phyloP scores from a whole-genome alignment of 2,113 vertebrate genomes.

The Hippocampus mohnikei region DNA sequence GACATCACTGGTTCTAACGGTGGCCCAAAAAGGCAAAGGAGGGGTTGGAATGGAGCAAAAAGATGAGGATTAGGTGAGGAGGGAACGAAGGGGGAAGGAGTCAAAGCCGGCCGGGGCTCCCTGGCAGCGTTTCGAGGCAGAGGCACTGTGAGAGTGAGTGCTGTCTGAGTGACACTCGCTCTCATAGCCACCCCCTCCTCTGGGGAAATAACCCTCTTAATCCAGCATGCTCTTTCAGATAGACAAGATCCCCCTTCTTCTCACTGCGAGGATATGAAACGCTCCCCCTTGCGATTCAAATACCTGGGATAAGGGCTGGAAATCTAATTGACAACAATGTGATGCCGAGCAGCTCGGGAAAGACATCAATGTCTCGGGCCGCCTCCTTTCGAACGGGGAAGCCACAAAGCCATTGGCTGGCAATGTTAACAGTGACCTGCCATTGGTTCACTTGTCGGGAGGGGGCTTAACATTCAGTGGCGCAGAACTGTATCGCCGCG shows the following conservation, averaged over 20 bases:
- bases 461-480: slow-evolving; percentile 37
- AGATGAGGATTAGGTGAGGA: slow-evolving; percentile 40
- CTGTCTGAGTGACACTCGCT: slow-evolving; percentile 72
- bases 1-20: not conserved
- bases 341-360: slow-evolving; percentile 55
- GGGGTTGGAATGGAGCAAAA: slow-evolving; percentile 13
- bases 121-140: slow-evolving; percentile 57
- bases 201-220: slow-evolving; percentile 95
- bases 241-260: slow-evolving; percentile 83
- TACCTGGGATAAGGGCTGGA: slow-evolving; percentile 61
- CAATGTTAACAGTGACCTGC: slow-evolving; percentile 38
- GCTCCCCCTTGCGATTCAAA: slow-evolving; percentile 79
- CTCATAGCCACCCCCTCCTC: slow-evolving; percentile 73
- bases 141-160: slow-evolving; percentile 57
- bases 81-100: slow-evolving; percentile 36
- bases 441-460: slow-evolving; percentile 60
- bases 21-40: slow-evolving; percentile 12
- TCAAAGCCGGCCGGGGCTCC: slow-evolving; percentile 52
- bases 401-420: slow-evolving; percentile 56
- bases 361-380: slow-evolving; percentile 62
- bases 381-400: slow-evolving; percentile 36
- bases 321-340: slow-evolving; percentile 66
- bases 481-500: not conserved
- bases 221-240: slow-evolving; percentile 87
- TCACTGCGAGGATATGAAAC: slow-evolving; percentile 84